These are phyloP conservation scores for Rhinichthys osculus DNA, from an alignment of 2,797 vertebrate genomes.

Conservation along the genomic window DNA sequence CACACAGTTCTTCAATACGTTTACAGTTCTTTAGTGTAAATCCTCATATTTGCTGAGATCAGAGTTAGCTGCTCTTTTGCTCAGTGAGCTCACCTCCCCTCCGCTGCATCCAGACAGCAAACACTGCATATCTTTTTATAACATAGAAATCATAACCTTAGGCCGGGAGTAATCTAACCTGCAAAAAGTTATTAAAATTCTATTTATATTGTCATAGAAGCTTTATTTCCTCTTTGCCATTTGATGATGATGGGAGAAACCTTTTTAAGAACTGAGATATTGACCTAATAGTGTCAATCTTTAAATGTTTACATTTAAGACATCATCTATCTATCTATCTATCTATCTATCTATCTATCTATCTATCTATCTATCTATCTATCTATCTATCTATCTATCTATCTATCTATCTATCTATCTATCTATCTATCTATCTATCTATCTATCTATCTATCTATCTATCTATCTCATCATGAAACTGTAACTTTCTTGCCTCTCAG, in stretches of 20 bases:
- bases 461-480: neutral
- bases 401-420: slow-evolving; percentile 21
- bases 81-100: slow-evolving; percentile 21
- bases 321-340: neutral
- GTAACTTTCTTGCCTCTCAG: slow-evolving; percentile 2
- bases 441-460: neutral
- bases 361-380: neutral
- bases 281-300: neutral
- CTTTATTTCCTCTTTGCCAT: slow-evolving; percentile 4
- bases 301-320: too few relatives aligned
- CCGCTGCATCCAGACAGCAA: slow-evolving; percentile 21
- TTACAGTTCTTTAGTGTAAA: slow-evolving; percentile 9
- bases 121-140: slow-evolving; percentile 46
- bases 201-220: slow-evolving; percentile 1
- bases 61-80: slow-evolving; percentile 58
- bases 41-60: slow-evolving; percentile 52
- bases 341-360: neutral
- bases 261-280: neutral
- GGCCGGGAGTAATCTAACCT: neutral
- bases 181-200: slow-evolving; percentile 27
- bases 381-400: slow-evolving; percentile 4
- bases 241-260: neutral
- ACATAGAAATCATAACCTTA: slow-evolving; percentile 6
- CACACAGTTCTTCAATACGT: slow-evolving; percentile 11
- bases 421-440: neutral